Percentiles rank a stretch among this genome's conserved stretches.
phyloP scores from a whole-genome alignment of 1,140 invertebrate species.

The Zaprionus tsacasi region DNA sequence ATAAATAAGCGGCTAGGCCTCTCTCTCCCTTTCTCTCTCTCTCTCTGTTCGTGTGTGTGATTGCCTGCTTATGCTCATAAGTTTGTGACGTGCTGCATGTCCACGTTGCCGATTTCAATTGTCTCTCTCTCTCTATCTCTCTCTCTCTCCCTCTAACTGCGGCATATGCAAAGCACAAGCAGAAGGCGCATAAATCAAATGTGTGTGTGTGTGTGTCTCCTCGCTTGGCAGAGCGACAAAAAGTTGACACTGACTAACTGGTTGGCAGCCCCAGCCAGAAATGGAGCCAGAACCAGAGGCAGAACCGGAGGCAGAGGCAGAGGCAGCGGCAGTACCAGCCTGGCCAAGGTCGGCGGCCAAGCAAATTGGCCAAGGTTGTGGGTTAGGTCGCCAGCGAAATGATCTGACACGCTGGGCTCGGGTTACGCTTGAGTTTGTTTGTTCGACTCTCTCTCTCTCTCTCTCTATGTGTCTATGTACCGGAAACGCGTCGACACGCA shows the following conservation, averaged over 20 bases:
- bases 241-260: constrained; percentile 72
- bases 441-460: too few relatives aligned
- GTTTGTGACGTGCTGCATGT: constrained; percentile 20
- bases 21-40: constrained; percentile 17
- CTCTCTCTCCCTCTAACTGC: neutral
- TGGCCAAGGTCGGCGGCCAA: constrained; percentile 37
- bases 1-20: constrained; percentile 60
- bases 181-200: constrained; percentile 64
- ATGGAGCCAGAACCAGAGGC: too few relatives aligned
- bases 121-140: neutral
- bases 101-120: constrained; percentile 33
- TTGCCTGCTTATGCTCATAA: constrained; percentile 34
- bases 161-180: constrained; percentile 66
- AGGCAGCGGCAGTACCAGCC: too few relatives aligned
- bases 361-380: constrained; percentile 26
- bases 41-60: constrained; percentile 17
- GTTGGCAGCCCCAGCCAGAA: constrained; percentile 10
- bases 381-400: neutral
- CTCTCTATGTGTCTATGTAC: neutral
- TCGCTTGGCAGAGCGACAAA: constrained; percentile 38
- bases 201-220: neutral
- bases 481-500: constrained; percentile 8
- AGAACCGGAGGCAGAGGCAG: too few relatives aligned
- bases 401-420: neutral
- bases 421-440: constrained; percentile 12